Evolutionary conservation across 2,888 invertebrate genomes (phyloP).

Genomic region (Phrixothrix hirtus): DNA sequence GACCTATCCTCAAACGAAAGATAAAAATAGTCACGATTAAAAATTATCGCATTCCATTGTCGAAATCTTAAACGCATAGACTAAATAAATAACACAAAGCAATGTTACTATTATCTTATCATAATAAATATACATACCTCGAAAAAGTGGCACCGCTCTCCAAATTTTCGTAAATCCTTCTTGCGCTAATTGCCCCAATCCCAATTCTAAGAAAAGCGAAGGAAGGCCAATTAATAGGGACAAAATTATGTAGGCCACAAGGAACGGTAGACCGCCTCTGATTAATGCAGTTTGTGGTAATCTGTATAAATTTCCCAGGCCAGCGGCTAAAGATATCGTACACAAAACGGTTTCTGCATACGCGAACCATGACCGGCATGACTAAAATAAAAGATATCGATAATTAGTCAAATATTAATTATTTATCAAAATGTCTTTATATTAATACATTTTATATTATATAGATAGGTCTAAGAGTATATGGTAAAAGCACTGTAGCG

Average conservation of each 20-base stretch:
- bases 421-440: no score
- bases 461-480: no score
- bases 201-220: conserved; percentile 64
- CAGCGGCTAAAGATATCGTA: conserved; percentile 61
- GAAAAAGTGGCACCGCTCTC: conserved; percentile 68
- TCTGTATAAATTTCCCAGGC: conserved; percentile 63
- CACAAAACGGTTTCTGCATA: conserved; percentile 57
- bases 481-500: no score
- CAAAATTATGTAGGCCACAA: conserved; percentile 59
- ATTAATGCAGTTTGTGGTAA: conserved; percentile 62
- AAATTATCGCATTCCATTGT: no score
- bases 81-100: conserved; percentile 1
- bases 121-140: conserved; percentile 55
- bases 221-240: conserved; percentile 61
- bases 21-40: no score
- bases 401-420: background rate
- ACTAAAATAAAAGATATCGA: conserved; percentile 44
- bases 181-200: conserved; percentile 67
- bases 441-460: no score
- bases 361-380: conserved; percentile 52
- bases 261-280: conserved; percentile 64
- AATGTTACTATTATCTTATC: background rate
- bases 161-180: conserved; percentile 68
- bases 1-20: no score
- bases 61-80: no score